These are phyloP conservation scores for Drosophila lacteicornis DNA, from an alignment of 1,140 invertebrate genomes.

Conservation along the genomic window DNA sequence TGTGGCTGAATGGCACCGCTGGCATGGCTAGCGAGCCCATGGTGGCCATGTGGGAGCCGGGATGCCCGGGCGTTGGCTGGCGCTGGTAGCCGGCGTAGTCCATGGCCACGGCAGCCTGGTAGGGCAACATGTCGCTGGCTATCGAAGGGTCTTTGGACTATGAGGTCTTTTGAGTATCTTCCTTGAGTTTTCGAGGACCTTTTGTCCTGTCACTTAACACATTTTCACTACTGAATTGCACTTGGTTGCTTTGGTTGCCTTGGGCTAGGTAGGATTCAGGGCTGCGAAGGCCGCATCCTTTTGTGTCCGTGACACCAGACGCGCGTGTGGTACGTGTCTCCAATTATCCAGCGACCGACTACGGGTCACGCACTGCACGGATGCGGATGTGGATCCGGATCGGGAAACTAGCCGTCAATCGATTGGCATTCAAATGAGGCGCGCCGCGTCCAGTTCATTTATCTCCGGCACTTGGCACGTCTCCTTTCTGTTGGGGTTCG, in stretches of 20 bases:
- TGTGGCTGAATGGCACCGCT: slow-evolving; percentile 92
- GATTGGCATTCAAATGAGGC: slow-evolving; percentile 81
- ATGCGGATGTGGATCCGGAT: slow-evolving; percentile 36
- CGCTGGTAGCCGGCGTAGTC: slow-evolving; percentile 94
- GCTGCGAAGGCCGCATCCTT: slow-evolving; percentile 66
- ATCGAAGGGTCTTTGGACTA: not conserved
- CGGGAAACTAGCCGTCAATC: slow-evolving; percentile 56
- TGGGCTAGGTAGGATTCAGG: slow-evolving; percentile 22
- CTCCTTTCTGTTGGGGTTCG: slow-evolving; percentile 26
- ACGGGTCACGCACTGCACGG: slow-evolving; percentile 51
- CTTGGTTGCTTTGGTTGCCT: slow-evolving; percentile 35
- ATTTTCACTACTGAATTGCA: slow-evolving; percentile 57
- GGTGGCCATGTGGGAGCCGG: slow-evolving; percentile 85
- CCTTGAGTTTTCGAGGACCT: slow-evolving; percentile 3
- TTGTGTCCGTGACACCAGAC: slow-evolving; percentile 49
- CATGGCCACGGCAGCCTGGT: slow-evolving; percentile 93
- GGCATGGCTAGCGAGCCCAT: slow-evolving; percentile 87
- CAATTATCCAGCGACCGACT: slow-evolving; percentile 65
- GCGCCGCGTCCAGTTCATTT: slow-evolving; percentile 74
- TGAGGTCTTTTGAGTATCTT: slow-evolving; percentile 4
- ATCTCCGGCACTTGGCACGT: slow-evolving; percentile 72
- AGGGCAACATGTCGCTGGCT: slow-evolving; percentile 90
- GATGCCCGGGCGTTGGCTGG: slow-evolving; percentile 88
- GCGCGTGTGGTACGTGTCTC: slow-evolving; percentile 72
- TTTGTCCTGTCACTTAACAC: slow-evolving; percentile 51